Conservation (phyloP, 2,888 invertebrate genomes). For the Lasioglossum lativentre region DNA sequence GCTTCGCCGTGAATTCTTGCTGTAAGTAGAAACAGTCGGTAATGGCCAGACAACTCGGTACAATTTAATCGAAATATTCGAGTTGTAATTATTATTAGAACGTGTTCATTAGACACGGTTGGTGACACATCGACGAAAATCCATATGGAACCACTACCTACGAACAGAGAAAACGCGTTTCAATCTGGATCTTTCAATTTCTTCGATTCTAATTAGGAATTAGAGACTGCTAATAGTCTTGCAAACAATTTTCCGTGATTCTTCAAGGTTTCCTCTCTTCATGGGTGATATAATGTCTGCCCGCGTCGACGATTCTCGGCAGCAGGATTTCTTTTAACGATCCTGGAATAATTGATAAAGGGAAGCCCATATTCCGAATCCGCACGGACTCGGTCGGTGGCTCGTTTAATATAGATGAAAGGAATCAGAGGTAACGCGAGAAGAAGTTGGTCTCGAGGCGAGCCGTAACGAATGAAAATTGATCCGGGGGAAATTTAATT, state of each 20-base stretch:
- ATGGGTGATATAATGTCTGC: neutral
- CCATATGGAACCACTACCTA: no score
- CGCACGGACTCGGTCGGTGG: neutral
- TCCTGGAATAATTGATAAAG: slow-evolving; percentile 3
- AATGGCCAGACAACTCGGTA: neutral
- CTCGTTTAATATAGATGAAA: slow-evolving; percentile 42
- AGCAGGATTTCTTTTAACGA: neutral
- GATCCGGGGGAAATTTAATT: slow-evolving; percentile 67
- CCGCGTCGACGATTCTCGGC: neutral
- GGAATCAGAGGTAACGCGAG: slow-evolving; percentile 29
- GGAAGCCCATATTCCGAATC: neutral
- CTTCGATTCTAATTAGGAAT: neutral
- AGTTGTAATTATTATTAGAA: neutral
- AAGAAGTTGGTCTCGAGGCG: slow-evolving; percentile 13
- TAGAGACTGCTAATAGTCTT: neutral
- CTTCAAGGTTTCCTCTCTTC: neutral
- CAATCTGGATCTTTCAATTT: neutral
- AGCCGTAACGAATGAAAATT: slow-evolving; percentile 61
- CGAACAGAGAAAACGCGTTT: no score
- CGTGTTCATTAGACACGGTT: no score
- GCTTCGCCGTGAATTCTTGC: neutral
- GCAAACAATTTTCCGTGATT: neutral
- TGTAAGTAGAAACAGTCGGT: neutral
- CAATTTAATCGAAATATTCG: neutral
- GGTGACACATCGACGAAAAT: no score